Evolutionary conservation across 2,888 invertebrate genomes (phyloP), one percentile per base, ranked within the genome.

Genomic region (Diadegma fenestrale): DNA sequence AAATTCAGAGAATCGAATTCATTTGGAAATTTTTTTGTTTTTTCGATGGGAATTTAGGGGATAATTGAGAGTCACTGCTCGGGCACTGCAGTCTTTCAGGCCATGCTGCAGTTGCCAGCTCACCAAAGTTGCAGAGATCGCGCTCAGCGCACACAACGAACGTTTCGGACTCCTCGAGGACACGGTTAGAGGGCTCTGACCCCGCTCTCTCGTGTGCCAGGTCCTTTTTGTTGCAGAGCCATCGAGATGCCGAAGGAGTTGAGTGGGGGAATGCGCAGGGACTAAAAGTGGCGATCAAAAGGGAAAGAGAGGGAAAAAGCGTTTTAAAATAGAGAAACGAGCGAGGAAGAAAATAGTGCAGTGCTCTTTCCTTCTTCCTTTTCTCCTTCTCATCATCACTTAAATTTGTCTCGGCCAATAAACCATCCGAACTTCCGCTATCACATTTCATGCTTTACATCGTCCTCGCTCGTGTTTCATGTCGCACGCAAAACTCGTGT

Each of bases 141-240:
- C 45, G 37, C 58, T 58, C 66, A 22, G 37, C 64, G 69, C 81
- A 69, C 75, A 51, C 71, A 54, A 48, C 71, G 37, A 37, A 71
- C 69, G 79, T 30, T 61, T 69, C 58, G 43, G 54, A 48, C 63
- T 78, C 86, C 87, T 86, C 90, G 90, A 90, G 89, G 90, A 91
- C 90, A 87, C 89, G 87, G 88, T 88, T 89, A 85, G 89, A 87
- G 92, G 91, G 89, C 92, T 91, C 91, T 92, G 92, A 92, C 92
- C 91, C 89, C 89, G 66, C 85, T 88, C 88, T 85, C 86, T 73
- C 84, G 83, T 85, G 88, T 85, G 88, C 89, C 88, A 87, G 87
- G 84, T 88, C 79, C 76, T 79, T 81, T 82, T 81, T 84, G 64
- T 69, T 69, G 77, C 82, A 64, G 85, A 85, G 72, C 33, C 68